A percentile compares a stretch with the other conserved stretches of the same genome.
Conservation (phyloP, 2,113 vertebrate species). For the Panthera uncia region DNA sequence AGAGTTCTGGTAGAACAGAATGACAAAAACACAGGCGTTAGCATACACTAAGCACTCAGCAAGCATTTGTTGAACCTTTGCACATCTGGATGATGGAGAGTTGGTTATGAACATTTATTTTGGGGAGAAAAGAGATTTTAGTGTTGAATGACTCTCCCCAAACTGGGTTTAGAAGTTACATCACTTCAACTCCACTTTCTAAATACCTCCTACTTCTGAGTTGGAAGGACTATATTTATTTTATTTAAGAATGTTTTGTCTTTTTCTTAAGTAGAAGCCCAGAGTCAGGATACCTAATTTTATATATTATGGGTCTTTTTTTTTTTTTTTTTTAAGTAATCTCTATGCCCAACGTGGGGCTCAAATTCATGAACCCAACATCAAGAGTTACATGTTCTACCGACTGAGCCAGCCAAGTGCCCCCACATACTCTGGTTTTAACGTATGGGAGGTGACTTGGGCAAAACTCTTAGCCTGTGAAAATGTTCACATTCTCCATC, state of each 20-base stretch:
- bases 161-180: not conserved
- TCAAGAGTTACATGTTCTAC: not conserved
- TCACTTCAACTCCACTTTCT: not conserved
- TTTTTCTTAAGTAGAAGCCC: not conserved
- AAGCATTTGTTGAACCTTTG: not conserved
- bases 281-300: not conserved
- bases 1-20: not conserved
- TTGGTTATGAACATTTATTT: not conserved
- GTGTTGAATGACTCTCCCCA: not conserved
- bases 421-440: not conserved
- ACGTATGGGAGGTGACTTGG: not conserved
- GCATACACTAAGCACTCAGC: not conserved
- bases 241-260: conserved; percentile 3
- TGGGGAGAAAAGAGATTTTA: not conserved
- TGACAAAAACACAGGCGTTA: not conserved
- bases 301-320: not conserved
- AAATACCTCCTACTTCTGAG: not conserved
- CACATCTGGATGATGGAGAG: not conserved
- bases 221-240: conserved; percentile 4
- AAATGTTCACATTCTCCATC: not conserved
- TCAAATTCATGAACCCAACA: not conserved
- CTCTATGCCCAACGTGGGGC: not conserved
- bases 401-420: not conserved
- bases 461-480: not conserved
- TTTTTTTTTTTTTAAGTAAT: not conserved